These are phyloP conservation scores for Glaucomys volans DNA, from an alignment of 2,113 vertebrate species.

Conservation along the genomic window DNA sequence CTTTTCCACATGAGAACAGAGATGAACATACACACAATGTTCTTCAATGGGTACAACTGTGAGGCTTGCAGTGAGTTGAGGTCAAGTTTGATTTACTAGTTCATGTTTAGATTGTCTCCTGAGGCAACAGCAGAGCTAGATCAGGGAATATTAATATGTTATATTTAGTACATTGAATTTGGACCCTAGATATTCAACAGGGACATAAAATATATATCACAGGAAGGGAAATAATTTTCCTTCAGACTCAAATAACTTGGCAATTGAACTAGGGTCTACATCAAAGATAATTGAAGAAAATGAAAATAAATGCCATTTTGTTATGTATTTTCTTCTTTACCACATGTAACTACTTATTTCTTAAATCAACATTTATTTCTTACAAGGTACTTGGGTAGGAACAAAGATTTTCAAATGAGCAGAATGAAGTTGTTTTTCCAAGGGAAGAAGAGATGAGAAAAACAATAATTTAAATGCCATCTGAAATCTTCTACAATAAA, in stretches of 20 bases:
- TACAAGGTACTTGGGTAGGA: background rate
- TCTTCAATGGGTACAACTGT: background rate
- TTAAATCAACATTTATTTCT: conserved; percentile 63
- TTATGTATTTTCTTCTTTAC: conserved; percentile 23
- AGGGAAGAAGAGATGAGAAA: background rate
- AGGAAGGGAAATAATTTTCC: background rate
- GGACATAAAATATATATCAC: background rate
- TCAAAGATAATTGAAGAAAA: conserved; percentile 44
- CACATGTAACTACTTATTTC: conserved; percentile 28
- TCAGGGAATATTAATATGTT: background rate
- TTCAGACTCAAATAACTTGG: conserved; percentile 44
- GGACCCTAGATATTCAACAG: background rate
- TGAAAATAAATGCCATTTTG: conserved; percentile 5
- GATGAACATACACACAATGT: background rate
- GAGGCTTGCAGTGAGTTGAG: background rate
- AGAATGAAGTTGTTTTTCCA: conserved; percentile 37
- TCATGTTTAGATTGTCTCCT: background rate
- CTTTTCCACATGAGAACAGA: background rate
- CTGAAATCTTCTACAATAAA: background rate
- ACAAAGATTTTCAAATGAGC: conserved; percentile 23
- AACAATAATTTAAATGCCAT: background rate
- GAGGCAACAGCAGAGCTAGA: background rate
- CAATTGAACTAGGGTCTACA: background rate
- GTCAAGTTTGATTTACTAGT: background rate
- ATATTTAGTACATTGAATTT: background rate